Evolutionary conservation across 2,888 invertebrate genomes (phyloP), one percentile per base, ranked within the genome.

Genomic region (Cepaea hortensis): DNA sequence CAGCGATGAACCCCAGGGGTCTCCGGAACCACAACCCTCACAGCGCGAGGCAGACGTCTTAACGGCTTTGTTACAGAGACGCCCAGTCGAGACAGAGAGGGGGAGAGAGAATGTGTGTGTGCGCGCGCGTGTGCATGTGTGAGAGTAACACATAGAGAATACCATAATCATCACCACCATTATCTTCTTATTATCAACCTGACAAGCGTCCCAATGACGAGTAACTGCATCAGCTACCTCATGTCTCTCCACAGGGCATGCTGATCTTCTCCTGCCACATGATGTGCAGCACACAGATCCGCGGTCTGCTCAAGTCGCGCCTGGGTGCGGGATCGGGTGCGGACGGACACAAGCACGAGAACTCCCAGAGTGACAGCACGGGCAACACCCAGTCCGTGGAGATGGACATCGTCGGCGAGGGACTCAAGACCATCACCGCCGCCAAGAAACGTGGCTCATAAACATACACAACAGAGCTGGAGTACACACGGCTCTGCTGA

Each of bases 241-340:
- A 81, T 18, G 23, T 62, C n/a, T 11, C 20, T 50, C 35, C 68
- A 2, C 84, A 89, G 89, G 89, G 89, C 13, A 76, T 88, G 72
- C 81, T 86, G 62, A 87, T 89, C 70, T 84, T 89, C 61, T n/a
- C 87, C 1, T 75, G 87, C 50, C 89, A 89, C 87, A 89, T 89
- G 89, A 70, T 89, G 87, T 87, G 86, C 75, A 89, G 89, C 50
- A 61, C 81, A 18, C 89, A 88, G 85, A 88, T 89, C 83, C 79
- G 87, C 15, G 76, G 80, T 3, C 87, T 89, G 6, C 87, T 89
- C 18, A 83, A 86, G 73, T 86, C 83, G 46, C 81, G 85, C 18
- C 23, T 88, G 75, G 65, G 79, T 15, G 85, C 83, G 0, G 86
- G 70, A 2, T n/a, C 48, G 18, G 46, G 46, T 9, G 72, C 72